phyloP scores from a whole-genome alignment of 2,797 vertebrate species.

The Malurus splendens region DNA sequence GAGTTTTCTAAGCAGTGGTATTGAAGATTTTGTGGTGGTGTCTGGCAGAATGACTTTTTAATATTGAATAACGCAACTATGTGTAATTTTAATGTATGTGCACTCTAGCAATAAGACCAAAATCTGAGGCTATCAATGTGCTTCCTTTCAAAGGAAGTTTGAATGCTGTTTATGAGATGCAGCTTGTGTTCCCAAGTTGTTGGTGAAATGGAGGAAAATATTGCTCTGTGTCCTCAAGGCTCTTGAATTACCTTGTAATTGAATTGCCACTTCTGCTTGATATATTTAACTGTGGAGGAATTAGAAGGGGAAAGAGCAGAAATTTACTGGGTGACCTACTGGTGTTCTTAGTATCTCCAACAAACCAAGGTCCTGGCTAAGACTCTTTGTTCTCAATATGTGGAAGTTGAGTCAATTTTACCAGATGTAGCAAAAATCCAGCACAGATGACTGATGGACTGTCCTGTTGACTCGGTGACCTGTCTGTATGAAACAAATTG shows the following conservation, averaged over 20 bases:
- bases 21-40: background rate
- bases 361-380: background rate
- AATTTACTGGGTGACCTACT: background rate
- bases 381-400: background rate
- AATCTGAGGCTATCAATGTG: background rate
- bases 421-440: background rate
- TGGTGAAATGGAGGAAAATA: background rate
- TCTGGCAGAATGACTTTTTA: background rate
- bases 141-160: background rate
- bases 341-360: background rate
- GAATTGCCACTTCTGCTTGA: background rate
- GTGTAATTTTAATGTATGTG: background rate
- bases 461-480: background rate
- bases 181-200: background rate
- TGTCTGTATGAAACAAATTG: background rate
- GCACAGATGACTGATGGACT: background rate
- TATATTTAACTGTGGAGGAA: background rate
- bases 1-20: background rate
- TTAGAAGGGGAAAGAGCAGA: background rate
- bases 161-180: background rate
- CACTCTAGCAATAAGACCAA: background rate
- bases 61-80: background rate
- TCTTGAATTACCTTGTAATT: background rate
- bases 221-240: background rate
- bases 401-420: background rate